Evolutionary conservation across 1,140 invertebrate species (phyloP), one percentile per base, ranked within the genome.

Genomic region (Saccostrea cuccullata): DNA sequence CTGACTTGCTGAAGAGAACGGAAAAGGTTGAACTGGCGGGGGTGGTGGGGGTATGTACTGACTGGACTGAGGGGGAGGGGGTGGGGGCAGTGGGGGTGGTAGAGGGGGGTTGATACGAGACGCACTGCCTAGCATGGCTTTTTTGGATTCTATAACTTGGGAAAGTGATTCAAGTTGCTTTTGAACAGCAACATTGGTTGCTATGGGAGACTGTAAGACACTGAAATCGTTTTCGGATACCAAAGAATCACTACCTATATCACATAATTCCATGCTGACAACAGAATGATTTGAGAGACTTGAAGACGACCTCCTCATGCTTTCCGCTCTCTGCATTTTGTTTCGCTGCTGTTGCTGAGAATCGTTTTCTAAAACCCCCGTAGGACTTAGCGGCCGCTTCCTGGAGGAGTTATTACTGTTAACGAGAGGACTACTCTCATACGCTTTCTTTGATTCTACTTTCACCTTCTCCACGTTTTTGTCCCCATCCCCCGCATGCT

Each of bases 241-340:
- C 40, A 58, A 55, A 11, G 11, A 26, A 23, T 86, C 36, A 55
- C 40, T 73, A n/a, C 55, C 55, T 26, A 85, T 87, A 67, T 90
- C 89, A 58, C 56, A 88, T 17, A 90, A 60, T 36, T 90, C 89
- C 89, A 90, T 90, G 47, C 87, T 90, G 56, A 90, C 87, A 13
- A 88, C 82, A 88, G 89, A 90, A 60, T 86, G 84, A 56, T 86
- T 85, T 15, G 89, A 88, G 40, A 85, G 83, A 13, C 36, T 82
- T 30, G 86, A 67, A 70, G 36, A 73, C 55, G 86, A 26, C 4
- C 58, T 58, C 15, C 56, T 36, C n/a, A 55, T 86, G 17, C 84
- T 55, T 26, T 89, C 89, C 17, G 85, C 70, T 77, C 87, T 86
- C 8, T 87, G 87, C 23, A 90, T 73, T 88, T 90, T 90, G 84